phyloP scores from a whole-genome alignment of 2,797 vertebrate genomes.

The Clarias laeviceps region DNA sequence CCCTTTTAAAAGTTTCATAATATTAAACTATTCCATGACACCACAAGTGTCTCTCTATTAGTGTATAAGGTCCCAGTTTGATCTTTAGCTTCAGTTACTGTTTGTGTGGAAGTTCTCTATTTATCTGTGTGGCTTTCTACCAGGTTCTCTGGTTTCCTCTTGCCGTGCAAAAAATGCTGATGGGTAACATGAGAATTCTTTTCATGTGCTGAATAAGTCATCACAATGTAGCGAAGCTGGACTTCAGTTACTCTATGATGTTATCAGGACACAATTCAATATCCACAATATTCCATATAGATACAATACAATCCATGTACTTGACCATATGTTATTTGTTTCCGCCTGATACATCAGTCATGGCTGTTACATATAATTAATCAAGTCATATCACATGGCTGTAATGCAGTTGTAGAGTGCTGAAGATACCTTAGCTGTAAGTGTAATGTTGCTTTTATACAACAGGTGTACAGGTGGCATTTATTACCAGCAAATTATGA shows the following conservation, averaged over 20 bases:
- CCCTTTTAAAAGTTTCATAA: not conserved
- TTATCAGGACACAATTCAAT: not conserved
- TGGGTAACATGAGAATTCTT: not conserved
- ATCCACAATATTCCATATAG: not conserved
- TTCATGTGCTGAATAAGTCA: not conserved
- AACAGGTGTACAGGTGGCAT: too few species aligned
- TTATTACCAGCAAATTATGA: too few species aligned
- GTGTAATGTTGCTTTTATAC: too few species aligned
- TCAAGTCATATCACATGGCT: too few species aligned
- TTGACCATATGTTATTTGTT: not conserved
- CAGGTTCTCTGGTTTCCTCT: not conserved
- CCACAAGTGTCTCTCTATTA: not conserved
- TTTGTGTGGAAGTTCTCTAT: not conserved
- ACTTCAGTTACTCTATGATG: not conserved
- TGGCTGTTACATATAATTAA: not conserved
- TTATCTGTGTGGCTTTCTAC: not conserved
- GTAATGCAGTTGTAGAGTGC: too few species aligned
- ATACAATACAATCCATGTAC: not conserved
- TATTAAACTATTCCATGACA: not conserved
- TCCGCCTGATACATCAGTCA: too few species aligned
- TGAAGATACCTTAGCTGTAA: too few species aligned
- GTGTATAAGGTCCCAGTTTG: not conserved
- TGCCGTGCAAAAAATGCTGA: not conserved
- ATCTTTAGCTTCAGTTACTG: not conserved
- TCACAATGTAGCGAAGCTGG: not conserved